phyloP scores from a whole-genome alignment of 2,797 vertebrate species.

The Coregonus ussuriensis region DNA sequence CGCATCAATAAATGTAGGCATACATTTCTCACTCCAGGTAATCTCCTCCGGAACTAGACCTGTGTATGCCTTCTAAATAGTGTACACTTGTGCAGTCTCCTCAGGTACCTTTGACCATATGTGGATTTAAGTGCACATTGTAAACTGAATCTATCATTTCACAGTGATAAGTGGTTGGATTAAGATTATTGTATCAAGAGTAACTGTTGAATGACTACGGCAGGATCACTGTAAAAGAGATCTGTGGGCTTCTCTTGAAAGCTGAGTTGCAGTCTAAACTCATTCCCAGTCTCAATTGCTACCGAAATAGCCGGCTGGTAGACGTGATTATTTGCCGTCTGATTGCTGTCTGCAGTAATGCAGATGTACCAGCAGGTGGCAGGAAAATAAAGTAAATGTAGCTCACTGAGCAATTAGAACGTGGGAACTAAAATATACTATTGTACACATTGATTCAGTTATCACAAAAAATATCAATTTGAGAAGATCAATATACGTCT shows the following conservation, averaged over 20 bases:
- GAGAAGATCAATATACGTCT: neutral
- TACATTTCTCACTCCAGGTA: neutral
- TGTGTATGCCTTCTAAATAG: no score
- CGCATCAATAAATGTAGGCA: neutral
- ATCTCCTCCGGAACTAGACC: neutral
- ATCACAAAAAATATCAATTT: neutral
- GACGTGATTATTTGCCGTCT: neutral
- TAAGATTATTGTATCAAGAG: no score
- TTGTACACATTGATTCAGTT: neutral
- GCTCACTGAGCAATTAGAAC: neutral
- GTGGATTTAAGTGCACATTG: neutral
- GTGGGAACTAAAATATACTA: neutral
- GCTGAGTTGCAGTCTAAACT: neutral
- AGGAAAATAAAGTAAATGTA: neutral
- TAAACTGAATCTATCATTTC: neutral
- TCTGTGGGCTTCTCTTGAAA: neutral
- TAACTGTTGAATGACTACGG: no score
- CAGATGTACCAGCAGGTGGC: conserved; percentile 18
- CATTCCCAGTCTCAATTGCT: neutral
- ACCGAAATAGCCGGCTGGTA: neutral
- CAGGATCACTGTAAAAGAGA: no score
- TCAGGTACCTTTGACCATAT: neutral
- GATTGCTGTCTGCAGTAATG: conserved; percentile 5
- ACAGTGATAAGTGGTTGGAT: no score
- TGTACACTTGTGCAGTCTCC: neutral